Conservation (phyloP, 2,797 vertebrate species). For the Anguilla marmorata region DNA sequence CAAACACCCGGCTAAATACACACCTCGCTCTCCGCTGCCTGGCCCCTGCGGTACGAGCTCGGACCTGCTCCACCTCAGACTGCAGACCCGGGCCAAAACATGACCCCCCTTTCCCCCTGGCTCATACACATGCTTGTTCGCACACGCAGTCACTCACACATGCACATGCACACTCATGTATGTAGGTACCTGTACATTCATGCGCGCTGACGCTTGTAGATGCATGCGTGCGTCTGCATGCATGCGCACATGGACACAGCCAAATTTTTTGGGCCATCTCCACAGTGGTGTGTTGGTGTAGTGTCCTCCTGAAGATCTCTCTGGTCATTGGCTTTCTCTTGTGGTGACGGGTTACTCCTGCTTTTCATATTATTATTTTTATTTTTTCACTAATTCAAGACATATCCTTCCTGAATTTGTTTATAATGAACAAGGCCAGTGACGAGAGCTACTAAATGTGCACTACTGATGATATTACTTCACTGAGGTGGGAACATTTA, state of each 20-base stretch:
- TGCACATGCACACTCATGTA: background rate
- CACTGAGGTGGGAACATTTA: background rate
- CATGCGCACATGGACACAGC: background rate
- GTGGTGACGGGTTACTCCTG: too few relatives aligned
- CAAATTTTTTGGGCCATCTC: too few relatives aligned
- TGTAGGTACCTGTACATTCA: background rate
- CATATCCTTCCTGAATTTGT: too few relatives aligned
- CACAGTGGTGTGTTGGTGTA: too few relatives aligned
- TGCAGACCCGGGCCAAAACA: conserved; percentile 43
- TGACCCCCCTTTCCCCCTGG: conserved; percentile 3
- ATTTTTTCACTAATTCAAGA: too few relatives aligned
- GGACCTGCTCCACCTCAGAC: conserved; percentile 25
- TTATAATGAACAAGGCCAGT: too few relatives aligned
- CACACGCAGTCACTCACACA: background rate
- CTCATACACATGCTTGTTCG: background rate
- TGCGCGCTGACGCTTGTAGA: background rate
- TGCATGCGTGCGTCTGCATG: background rate
- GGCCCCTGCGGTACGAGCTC: conserved; percentile 26
- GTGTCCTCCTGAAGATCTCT: too few relatives aligned
- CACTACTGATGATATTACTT: too few relatives aligned
- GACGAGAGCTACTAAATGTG: background rate
- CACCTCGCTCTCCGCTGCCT: conserved; percentile 43
- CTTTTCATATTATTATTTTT: too few relatives aligned
- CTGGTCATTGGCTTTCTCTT: too few relatives aligned
- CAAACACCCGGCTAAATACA: conserved; percentile 44